Base-by-base conservation (phyloP, 2,113 vertebrate species). In the Isichthys henryi region DNA sequence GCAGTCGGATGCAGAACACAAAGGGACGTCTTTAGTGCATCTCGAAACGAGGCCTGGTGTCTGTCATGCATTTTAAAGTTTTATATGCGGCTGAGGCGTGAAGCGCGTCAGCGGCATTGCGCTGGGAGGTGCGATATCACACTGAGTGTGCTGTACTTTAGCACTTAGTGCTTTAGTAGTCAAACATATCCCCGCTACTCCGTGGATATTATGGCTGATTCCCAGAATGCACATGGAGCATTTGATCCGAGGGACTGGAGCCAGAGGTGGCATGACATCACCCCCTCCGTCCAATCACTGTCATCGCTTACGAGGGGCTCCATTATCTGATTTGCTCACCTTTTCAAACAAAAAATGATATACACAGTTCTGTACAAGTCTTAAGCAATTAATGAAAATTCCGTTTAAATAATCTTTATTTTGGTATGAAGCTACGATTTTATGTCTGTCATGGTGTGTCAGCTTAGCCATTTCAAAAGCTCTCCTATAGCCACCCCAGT, bases 101-200 rank as follows among this genome's bases (percentile, higher is more conserved):
- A 62, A 88, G 87, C 31, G 9, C 53, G 35, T 88, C 87, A 88
- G 87, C 17, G 0, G 35, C 21, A n/a, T 21, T 5, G 48, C 11
- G 17, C 31, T 56, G 56, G 17, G 17, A 88, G 87, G 87, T 88
- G 87, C 10, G 87, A 88, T 88, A 45, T 88, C 56, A 46, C 87
- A 88, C 53, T 62, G 52, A 45, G 87, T 88, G 56, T 53, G 49
- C 87, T 88, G 87, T 66, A 62, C 87, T 88, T 58, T 88, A 23
- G 43, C 87, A 88, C 87, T 66, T 88, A 35, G 43, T 56, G 58
- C 87, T 66, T 66, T 39, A 39, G 70, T 46, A 80, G 46, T 52
- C 66, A 80, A 50, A 45, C 70, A 52, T 46, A 19, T 52, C 88
- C 27, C 88, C 27, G 27, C 27, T n/a, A 35, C 88, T 88, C 11